Evolutionary conservation across 2,888 invertebrate species (phyloP).

Genomic region (Shargacucullia verbasci): DNA sequence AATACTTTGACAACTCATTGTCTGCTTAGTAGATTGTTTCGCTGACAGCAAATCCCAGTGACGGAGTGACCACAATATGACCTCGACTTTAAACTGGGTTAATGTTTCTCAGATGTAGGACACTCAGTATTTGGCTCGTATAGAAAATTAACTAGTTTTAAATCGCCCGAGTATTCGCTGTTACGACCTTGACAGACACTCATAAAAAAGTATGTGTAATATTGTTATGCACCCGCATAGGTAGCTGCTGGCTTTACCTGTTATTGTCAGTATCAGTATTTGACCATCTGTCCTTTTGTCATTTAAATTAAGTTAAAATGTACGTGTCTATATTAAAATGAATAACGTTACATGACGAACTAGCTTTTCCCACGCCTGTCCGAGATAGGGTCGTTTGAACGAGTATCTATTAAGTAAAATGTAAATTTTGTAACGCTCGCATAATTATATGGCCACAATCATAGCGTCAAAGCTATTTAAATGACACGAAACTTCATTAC

Average conservation of each 20-base stretch:
- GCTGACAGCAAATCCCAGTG: conserved; percentile 61
- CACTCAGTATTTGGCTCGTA: conserved; percentile 73
- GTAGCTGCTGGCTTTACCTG: conserved; percentile 46
- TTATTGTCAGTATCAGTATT: conserved; percentile 53
- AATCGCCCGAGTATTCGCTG: conserved; percentile 59
- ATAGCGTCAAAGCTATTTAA: conserved; percentile 39
- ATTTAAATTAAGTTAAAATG: conserved; percentile 47
- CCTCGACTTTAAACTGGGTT: conserved; percentile 82
- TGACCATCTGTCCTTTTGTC: conserved; percentile 57
- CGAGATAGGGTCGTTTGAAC: conserved; percentile 46
- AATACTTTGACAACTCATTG: conserved; percentile 47
- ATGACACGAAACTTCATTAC: conserved; percentile 18
- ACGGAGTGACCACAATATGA: conserved; percentile 70
- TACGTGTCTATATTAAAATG: conserved; percentile 34
- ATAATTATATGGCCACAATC: conserved; percentile 40
- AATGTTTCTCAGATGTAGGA: conserved; percentile 80
- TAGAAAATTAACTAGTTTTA: conserved; percentile 67
- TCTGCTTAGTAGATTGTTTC: conserved; percentile 44
- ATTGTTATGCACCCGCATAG: conserved; percentile 64
- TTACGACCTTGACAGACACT: conserved; percentile 75
- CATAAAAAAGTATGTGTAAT: conserved; percentile 58
- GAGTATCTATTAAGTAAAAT: conserved; percentile 47
- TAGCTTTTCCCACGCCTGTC: conserved; percentile 51
- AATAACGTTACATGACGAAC: conserved; percentile 30
- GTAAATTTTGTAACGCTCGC: conserved; percentile 44